Conservation (phyloP, 2,113 vertebrate species). For the Natator depressus region DNA sequence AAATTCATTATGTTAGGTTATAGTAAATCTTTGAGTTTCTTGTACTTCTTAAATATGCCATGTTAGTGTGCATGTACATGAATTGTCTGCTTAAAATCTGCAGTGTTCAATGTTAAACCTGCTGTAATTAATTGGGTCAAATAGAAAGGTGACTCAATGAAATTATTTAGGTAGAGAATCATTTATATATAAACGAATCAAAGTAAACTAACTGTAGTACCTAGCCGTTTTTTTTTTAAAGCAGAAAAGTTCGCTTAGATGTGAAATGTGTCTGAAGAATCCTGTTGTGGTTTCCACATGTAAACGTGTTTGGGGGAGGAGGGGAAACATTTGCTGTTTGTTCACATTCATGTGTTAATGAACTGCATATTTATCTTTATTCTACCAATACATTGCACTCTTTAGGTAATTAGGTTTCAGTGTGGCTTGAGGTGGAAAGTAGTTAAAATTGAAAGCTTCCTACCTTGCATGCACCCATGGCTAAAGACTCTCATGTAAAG, state of each 20-base stretch:
- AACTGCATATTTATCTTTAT: not conserved
- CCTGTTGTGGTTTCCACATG: slow-evolving; percentile 3
- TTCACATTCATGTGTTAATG: slow-evolving; percentile 25
- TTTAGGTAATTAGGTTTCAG: slow-evolving; percentile 17
- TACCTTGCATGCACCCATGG: not conserved
- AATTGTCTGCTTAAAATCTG: not conserved
- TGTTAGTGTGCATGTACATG: not conserved
- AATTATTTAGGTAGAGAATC: not conserved
- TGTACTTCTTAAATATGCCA: not conserved
- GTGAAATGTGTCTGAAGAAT: slow-evolving; percentile 15
- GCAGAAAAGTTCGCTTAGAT: slow-evolving; percentile 3
- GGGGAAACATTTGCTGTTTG: slow-evolving; percentile 35
- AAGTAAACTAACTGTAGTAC: not conserved
- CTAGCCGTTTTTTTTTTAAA: not conserved
- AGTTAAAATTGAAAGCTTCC: not conserved
- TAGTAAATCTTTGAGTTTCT: not conserved
- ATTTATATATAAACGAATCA: slow-evolving; percentile 27
- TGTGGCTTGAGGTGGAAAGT: not conserved
- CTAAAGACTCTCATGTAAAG: not conserved
- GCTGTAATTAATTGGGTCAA: not conserved
- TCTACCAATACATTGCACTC: not conserved
- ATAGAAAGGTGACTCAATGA: not conserved
- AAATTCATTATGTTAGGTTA: rapidly evolving
- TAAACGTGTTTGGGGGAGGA: slow-evolving; percentile 1
- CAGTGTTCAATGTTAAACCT: not conserved